Percentiles rank a stretch among this genome's conserved stretches.
Conservation (phyloP, 2,888 invertebrate genomes). For the Nomada fucata region DNA sequence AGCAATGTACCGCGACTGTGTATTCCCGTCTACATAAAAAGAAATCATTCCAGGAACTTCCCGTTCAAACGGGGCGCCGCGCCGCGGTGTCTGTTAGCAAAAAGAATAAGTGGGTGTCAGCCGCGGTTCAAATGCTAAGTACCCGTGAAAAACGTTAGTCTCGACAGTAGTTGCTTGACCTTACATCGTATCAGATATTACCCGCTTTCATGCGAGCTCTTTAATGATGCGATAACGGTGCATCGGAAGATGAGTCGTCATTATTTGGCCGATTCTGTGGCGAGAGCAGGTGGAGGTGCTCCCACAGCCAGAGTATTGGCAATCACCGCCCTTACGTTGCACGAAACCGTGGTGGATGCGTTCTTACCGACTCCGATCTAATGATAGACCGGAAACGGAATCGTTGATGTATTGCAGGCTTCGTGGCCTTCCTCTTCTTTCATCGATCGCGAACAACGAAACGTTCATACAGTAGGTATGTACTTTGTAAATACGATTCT, state of each 20-base stretch:
- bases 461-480: neutral
- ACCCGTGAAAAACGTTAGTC: slow-evolving; percentile 7
- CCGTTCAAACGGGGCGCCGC: too few relatives aligned
- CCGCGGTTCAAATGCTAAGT: too few relatives aligned
- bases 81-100: neutral
- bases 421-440: slow-evolving; percentile 14
- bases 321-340: slow-evolving; percentile 67
- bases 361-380: slow-evolving; percentile 46
- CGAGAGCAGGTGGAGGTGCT: slow-evolving; percentile 73
- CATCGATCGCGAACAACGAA: slow-evolving; percentile 36
- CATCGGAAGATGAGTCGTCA: slow-evolving; percentile 60
- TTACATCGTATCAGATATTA: slow-evolving; percentile 49
- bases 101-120: neutral
- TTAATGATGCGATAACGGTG: slow-evolving; percentile 49
- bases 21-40: too few relatives aligned
- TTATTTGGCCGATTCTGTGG: slow-evolving; percentile 58
- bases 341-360: slow-evolving; percentile 56
- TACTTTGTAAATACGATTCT: slow-evolving; percentile 14
- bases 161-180: slow-evolving; percentile 12
- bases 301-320: slow-evolving; percentile 69
- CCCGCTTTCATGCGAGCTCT: neutral
- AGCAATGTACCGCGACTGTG: too few relatives aligned
- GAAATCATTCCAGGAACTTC: too few relatives aligned
- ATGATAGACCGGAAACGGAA: slow-evolving; percentile 61
- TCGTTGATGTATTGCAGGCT: slow-evolving; percentile 42